Evolutionary conservation across 2,797 vertebrate species (phyloP).

Genomic region (Tauraco hartlaubi): DNA sequence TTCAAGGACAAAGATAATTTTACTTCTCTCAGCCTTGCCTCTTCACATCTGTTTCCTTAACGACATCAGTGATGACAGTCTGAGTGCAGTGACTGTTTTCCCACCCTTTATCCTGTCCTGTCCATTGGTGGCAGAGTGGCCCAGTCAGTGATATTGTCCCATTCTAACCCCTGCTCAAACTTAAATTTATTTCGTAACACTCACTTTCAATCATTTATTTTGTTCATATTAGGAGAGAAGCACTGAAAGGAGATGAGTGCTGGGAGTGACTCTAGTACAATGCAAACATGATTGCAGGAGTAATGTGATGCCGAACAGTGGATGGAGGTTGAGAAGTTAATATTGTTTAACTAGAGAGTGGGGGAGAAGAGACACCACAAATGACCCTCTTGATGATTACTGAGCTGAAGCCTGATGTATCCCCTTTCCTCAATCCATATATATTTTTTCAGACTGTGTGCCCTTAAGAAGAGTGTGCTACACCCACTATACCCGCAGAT

Average conservation of each 20-base stretch:
- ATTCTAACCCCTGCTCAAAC: not conserved
- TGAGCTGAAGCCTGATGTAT: not conserved
- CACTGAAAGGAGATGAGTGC: not conserved
- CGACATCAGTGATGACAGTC: rapidly evolving
- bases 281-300: not conserved
- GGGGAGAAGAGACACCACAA: not conserved
- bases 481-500: not conserved
- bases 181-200: not conserved
- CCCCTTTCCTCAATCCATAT: not conserved
- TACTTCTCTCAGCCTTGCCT: not conserved
- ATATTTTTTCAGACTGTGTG: not conserved
- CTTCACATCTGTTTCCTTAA: not conserved
- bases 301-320: not conserved
- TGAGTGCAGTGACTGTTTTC: not conserved
- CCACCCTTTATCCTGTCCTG: not conserved
- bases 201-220: not conserved
- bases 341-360: not conserved
- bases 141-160: not conserved
- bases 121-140: not conserved
- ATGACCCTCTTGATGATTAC: not conserved
- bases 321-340: not conserved
- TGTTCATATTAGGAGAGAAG: not conserved
- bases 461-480: not conserved
- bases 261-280: not conserved
- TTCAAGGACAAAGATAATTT: not conserved